Percentiles rank a stretch among this genome's conserved stretches.
phyloP scores from a whole-genome alignment of 2,113 vertebrate genomes.

The Vidua chalybeata region DNA sequence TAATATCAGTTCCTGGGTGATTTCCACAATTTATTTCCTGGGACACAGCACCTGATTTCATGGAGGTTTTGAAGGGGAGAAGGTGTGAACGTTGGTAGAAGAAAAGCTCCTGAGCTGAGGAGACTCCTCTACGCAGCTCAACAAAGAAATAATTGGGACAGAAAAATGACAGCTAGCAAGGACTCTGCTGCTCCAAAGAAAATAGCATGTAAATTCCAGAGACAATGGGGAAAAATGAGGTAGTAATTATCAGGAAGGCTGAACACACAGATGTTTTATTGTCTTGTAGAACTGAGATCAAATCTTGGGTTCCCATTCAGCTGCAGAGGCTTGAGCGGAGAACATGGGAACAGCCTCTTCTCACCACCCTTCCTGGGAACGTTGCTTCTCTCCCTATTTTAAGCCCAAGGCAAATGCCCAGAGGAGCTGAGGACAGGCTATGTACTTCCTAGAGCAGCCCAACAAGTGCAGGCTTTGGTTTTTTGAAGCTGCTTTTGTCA shows the following conservation, averaged over 20 bases:
- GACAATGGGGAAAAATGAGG: conserved; percentile 1
- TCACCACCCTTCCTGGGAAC: neutral
- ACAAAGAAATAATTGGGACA: neutral
- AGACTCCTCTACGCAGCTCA: neutral
- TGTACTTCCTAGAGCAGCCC: neutral
- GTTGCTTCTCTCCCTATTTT: neutral
- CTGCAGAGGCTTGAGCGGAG: neutral
- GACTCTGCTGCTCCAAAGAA: neutral
- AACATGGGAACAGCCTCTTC: neutral
- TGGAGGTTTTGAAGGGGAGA: neutral
- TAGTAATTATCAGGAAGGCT: conserved; percentile 26
- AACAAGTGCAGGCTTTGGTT: neutral
- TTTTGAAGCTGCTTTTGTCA: neutral
- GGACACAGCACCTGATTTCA: neutral
- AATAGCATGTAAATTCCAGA: neutral
- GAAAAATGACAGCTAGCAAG: neutral
- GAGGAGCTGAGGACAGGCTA: neutral
- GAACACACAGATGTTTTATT: conserved; percentile 51
- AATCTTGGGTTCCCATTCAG: neutral
- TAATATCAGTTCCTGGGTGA: neutral
- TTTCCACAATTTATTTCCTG: neutral
- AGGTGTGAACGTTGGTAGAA: neutral
- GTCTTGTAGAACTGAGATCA: conserved; percentile 14
- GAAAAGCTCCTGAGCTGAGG: neutral
- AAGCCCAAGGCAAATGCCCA: neutral